A percentile compares a stretch with the other conserved stretches of the same genome.
Conservation (phyloP, 2,113 vertebrate genomes). For the Callopanchax toddi region DNA sequence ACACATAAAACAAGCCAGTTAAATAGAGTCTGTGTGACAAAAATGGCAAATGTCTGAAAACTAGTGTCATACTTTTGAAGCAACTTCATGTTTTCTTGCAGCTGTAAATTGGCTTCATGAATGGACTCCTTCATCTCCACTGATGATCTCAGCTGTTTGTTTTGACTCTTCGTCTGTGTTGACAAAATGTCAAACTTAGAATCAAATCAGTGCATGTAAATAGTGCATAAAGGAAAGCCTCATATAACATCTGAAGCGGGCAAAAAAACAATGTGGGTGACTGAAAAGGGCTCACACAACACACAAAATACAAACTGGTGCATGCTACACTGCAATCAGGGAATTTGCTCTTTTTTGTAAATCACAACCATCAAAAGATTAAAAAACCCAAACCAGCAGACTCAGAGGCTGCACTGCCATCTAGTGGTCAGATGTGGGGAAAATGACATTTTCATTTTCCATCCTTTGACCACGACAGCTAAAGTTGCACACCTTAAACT, state of each 20-base stretch:
- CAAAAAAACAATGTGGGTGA: constrained; percentile 9
- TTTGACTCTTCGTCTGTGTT: constrained; percentile 71
- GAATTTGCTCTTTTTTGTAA: background rate
- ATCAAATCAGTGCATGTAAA: background rate
- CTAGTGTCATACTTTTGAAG: constrained; percentile 80
- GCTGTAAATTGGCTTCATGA: constrained; percentile 77
- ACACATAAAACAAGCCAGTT: background rate
- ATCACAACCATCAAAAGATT: constrained; percentile 29
- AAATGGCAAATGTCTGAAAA: background rate
- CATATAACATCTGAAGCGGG: too few species aligned
- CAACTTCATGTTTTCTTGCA: constrained; percentile 78
- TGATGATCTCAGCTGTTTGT: constrained; percentile 64
- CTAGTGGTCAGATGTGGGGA: constrained; percentile 59
- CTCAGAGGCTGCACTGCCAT: constrained; percentile 18
- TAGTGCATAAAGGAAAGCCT: background rate
- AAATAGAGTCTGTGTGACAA: background rate
- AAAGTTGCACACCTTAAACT: constrained; percentile 79
- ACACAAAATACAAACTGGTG: constrained; percentile 11
- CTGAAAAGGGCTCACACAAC: constrained; percentile 18
- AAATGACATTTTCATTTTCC: constrained; percentile 24
- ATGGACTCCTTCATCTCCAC: constrained; percentile 72
- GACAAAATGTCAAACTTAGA: constrained; percentile 14
- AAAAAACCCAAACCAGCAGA: constrained; percentile 3
- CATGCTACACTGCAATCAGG: constrained; percentile 20
- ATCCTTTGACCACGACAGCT: constrained; percentile 19